Evolutionary conservation across 2,888 invertebrate genomes (phyloP), one percentile per base, ranked within the genome.

Genomic region (Nasonia oneida): DNA sequence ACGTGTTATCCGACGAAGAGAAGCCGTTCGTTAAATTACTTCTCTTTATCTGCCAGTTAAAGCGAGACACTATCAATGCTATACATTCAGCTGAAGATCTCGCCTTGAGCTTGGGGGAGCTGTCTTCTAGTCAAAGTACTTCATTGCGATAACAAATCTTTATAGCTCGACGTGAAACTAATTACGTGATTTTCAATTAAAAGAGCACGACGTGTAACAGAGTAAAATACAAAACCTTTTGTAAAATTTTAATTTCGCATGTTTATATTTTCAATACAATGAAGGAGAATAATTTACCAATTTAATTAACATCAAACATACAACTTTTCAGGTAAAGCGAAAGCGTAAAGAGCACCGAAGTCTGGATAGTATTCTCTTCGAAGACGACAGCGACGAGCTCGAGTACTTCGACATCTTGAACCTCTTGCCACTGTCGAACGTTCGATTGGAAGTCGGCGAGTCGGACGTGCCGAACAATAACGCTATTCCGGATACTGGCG

Each of bases 371-470:
- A 92, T 93, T 77, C 88, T 93, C 14, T 91, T 92, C 78, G 93
- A 93, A 87, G 93, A 93, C 88, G 93, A 92, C 64, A 90, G 90
- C 42, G 89, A 90, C 67, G 93, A 93, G 83, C 86, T 93, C 75
- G 93, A 93, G 77, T 93, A 93, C 86, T 93, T 93, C 81, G 93
- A 93, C 87, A 91, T 93, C 5, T 84, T 93, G 71, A 93, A 93
- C 83, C 90, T 93, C 1, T 88, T 93, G 53, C 93, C 93, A 0
- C 79, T 93, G 53, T 93, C 93, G 3, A 93, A 93, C 87, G 92
- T 93, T 2, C 91, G 93, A 18, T 81, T 93, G 81, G 92, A 92
- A 82, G 90, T 92, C 80, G 89, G 91, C 84, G 93, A 92, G 71
- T 70, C 89, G 23, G 33, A 89, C 14, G 15, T 47, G 12, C 57